phyloP scores from a whole-genome alignment of 2,888 invertebrate genomes.

The Ametastegia equiseti region DNA sequence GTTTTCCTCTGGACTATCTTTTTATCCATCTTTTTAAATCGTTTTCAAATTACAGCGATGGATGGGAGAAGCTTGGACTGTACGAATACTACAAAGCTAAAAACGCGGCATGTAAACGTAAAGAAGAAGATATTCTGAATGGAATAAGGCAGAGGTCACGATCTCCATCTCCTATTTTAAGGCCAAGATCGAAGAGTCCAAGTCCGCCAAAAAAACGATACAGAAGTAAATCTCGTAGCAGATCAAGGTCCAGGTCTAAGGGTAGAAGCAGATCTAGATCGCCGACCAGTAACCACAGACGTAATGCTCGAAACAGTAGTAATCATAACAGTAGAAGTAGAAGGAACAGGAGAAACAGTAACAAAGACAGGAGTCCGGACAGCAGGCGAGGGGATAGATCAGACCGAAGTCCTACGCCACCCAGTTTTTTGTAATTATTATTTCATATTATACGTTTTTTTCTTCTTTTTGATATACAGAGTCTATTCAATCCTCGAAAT shows the following conservation, averaged over 20 bases:
- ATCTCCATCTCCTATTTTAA: constrained; percentile 89
- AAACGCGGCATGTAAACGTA: constrained; percentile 91
- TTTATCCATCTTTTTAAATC: constrained; percentile 24
- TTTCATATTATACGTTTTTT: background rate
- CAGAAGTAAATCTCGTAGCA: constrained; percentile 81
- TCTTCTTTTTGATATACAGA: background rate
- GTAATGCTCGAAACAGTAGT: constrained; percentile 67
- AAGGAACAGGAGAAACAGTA: constrained; percentile 75
- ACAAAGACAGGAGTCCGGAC: constrained; percentile 73
- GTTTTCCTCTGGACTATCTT: too few relatives aligned
- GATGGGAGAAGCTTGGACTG: constrained; percentile 98
- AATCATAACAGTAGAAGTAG: constrained; percentile 76
- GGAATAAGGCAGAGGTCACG: constrained; percentile 86
- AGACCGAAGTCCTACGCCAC: constrained; percentile 81
- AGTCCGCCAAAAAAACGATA: constrained; percentile 87
- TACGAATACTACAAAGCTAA: constrained; percentile 99
- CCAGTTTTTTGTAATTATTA: constrained; percentile 85
- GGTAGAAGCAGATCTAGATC: constrained; percentile 77
- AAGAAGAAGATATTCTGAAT: constrained; percentile 88
- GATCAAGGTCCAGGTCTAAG: constrained; percentile 77
- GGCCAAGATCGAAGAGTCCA: constrained; percentile 84
- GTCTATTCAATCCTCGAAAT: too few relatives aligned
- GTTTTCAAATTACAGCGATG: constrained; percentile 83
- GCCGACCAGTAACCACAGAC: constrained; percentile 70
- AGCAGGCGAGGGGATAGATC: constrained; percentile 70